Conservation (phyloP, 2,888 invertebrate genomes). For the Rhyacophila evoluta region DNA sequence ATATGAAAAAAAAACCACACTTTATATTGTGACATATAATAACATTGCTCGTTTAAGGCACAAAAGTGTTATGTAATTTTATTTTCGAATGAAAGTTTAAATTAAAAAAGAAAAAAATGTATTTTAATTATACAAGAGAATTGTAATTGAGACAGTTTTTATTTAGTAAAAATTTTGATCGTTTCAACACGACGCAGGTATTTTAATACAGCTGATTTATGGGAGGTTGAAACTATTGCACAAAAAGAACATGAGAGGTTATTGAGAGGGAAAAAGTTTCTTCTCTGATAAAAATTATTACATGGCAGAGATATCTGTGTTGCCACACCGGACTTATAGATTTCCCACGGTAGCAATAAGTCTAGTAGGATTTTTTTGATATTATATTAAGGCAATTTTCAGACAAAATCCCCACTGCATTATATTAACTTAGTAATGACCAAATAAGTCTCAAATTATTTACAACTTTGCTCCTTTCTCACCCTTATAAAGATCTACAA, state of each 20-base stretch:
- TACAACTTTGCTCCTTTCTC: too few species aligned
- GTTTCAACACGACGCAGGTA: neutral
- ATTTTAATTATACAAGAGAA: too few species aligned
- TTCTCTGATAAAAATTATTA: neutral
- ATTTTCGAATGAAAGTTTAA: too few species aligned
- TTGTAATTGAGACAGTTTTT: neutral
- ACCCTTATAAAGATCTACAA: too few species aligned
- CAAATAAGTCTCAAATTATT: neutral
- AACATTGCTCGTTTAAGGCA: too few species aligned
- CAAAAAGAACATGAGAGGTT: neutral
- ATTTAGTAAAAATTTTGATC: neutral
- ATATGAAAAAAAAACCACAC: too few species aligned
- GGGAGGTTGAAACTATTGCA: neutral
- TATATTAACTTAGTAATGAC: neutral
- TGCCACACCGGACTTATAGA: neutral
- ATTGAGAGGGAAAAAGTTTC: slow-evolving; percentile 14
- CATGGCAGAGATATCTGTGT: neutral
- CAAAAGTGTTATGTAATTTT: too few species aligned
- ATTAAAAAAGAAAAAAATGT: too few species aligned
- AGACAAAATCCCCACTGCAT: neutral
- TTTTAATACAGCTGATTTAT: neutral
- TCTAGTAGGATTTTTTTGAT: neutral
- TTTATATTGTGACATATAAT: too few species aligned
- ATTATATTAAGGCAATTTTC: neutral
- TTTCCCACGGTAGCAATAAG: slow-evolving; percentile 3